Base-by-base conservation (phyloP, 2,797 vertebrate species). In the Coregonus suidteri region DNA sequence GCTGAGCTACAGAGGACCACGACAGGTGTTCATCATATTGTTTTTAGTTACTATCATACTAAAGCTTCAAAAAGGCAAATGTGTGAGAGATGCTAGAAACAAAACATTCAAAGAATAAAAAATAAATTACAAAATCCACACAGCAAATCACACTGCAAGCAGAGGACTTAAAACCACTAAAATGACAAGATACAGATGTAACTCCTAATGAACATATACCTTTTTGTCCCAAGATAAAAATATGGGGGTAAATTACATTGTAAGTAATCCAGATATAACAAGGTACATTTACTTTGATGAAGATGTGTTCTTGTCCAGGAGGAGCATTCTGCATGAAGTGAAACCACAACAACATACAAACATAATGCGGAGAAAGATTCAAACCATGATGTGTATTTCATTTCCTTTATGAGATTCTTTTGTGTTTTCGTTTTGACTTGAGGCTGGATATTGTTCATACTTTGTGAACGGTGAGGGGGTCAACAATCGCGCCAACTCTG, bases 401-500 rank as follows among this genome's bases (percentile, higher is more conserved):
- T 83, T 82, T 75, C 78, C 88, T 88, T 77, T 88, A 88, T 80
- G 80, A 81, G 80, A 92, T 85, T 89, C 88, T 92, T 92, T 53
- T 37, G 85, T 90, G 88, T 65, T 71, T 75, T 70, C 86, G 2
- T 84, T 85, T 84, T 87, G 82, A 86, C 86, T 87, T 79, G 78
- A 88, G 84, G 82, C 90, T 90, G 94, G 93, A 90, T 85, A 96
- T 91, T 96, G 95, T 96, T 95, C 95, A 90, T 95, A 92, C 79
- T 81, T 37, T 78, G 72, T 89, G 86, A 90, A 94, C 90, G 75
- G 90, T 84, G 90, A 89, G 84, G 75, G 89, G 94, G 97, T 99
- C 98, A 99, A 98, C 98, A 99, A 89, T 99, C 98, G 88, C 97
- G 97, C 98, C 98, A 99, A 91, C 97, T 99, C 95, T 99, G 98